Percentiles rank a stretch among this genome's conserved stretches.
Evolutionary conservation across 2,888 invertebrate species (phyloP).

Genomic region (Hirtodrosophila histrioides): DNA sequence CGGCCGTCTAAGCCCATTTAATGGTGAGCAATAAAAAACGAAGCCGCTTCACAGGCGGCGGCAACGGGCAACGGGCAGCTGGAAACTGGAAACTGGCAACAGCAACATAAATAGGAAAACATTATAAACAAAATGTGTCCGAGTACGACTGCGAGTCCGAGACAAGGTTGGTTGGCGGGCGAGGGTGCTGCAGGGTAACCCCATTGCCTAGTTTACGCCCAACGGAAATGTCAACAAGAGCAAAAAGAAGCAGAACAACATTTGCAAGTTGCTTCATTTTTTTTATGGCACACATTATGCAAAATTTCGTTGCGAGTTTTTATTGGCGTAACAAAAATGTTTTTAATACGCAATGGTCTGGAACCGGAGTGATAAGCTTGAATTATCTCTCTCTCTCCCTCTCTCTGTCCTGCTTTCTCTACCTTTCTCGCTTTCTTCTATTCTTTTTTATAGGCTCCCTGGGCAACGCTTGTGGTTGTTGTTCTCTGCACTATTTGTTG

Average conservation of each 20-base stretch:
- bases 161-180: slow-evolving; percentile 7
- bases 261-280: slow-evolving; percentile 45
- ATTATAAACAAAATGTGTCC: slow-evolving; percentile 67
- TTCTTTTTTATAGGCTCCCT: slow-evolving; percentile 31
- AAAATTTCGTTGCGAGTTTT: slow-evolving; percentile 68
- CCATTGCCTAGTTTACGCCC: slow-evolving; percentile 69
- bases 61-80: slow-evolving; percentile 26
- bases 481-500: slow-evolving; percentile 55
- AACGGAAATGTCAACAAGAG: slow-evolving; percentile 67
- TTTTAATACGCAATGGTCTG: slow-evolving; percentile 80
- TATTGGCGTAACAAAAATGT: slow-evolving; percentile 78
- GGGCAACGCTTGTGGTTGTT: slow-evolving; percentile 25
- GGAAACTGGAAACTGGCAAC: background rate
- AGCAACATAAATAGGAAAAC: slow-evolving; percentile 64
- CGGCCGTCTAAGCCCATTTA: slow-evolving; percentile 51
- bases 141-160: slow-evolving; percentile 35
- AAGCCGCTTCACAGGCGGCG: slow-evolving; percentile 41
- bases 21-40: slow-evolving; percentile 70
- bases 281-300: slow-evolving; percentile 72
- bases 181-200: slow-evolving; percentile 44
- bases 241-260: slow-evolving; percentile 2
- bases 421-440: background rate
- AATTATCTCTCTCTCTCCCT: slow-evolving; percentile 46
- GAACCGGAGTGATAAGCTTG: slow-evolving; percentile 76
- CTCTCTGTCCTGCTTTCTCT: background rate